Base-by-base conservation (phyloP, 2,113 vertebrate species). In the Stigmatopora argus region DNA sequence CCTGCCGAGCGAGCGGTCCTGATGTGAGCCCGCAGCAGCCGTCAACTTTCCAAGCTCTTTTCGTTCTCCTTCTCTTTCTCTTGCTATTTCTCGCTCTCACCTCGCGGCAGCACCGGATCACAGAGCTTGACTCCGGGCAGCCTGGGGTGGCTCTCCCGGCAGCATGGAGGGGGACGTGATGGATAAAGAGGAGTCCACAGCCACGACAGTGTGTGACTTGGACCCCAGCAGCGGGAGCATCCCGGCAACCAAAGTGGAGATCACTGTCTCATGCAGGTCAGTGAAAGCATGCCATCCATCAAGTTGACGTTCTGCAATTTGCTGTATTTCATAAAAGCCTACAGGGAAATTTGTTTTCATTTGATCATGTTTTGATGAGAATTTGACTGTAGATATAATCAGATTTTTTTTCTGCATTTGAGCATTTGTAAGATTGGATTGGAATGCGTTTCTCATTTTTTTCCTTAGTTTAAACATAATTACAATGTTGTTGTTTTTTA, bases 211-310 rank as follows among this genome's bases (percentile, higher is more conserved):
- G 82, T 86, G 87, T 68, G 91, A 92, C 83, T 92, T 94, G 83
- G 94, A 95, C 73, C 90, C 94, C 19, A 87, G 93, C 81, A 90
- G 88, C 41, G 93, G 91, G 66, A 93, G 87, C 86, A 93, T 96
- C 79, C 94, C 95, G n/a, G 93, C 94, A 81, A 96, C 95, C 78
- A 95, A 94, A 78, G 95, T 97, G 88, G 95, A 97, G 90, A 91
- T 97, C 87, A 95, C 93, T 53, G 95, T 96, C 70, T 97, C 95
- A 31, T 96, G 95, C 94, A 97, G 95, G 95, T 90, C 79, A 85
- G 85, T 68, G 63, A 31, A 4, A 14, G 45, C 62, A 31, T 47
- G 34, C 58, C 10, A 26, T 21, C 21, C 38, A n/a, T 41, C 9
- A 19, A n/a, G 12, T 41, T 6, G 6, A 45, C 5, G 0, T 45